Conservation (phyloP, 2,797 vertebrate species). For the Brachyrhaphis roseni region DNA sequence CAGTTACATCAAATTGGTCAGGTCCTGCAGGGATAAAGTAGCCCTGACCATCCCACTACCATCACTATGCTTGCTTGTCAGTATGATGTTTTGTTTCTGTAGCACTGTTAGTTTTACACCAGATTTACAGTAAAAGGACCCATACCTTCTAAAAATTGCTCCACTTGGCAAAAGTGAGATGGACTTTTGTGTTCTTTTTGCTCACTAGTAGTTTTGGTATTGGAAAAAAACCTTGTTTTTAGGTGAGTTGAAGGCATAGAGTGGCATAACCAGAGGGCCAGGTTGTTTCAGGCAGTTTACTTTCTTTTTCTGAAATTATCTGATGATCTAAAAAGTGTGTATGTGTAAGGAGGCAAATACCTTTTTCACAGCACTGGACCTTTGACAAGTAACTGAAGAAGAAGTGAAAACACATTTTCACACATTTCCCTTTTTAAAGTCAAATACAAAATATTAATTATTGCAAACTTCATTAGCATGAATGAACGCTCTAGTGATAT, state of each 20-base stretch:
- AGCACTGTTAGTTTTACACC: not conserved
- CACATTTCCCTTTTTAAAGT: constrained; percentile 34
- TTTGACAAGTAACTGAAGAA: constrained; percentile 26
- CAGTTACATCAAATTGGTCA: not conserved
- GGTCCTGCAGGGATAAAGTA: not conserved
- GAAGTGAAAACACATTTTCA: constrained; percentile 18
- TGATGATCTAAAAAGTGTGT: not conserved
- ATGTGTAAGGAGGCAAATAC: not conserved
- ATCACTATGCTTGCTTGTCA: not conserved
- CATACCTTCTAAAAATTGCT: not conserved
- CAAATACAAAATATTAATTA: constrained; percentile 60
- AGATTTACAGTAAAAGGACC: not conserved
- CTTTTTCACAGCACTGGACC: not conserved
- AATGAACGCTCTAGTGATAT: constrained; percentile 63
- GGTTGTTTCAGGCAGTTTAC: not conserved
- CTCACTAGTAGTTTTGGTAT: not conserved
- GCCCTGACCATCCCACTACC: not conserved
- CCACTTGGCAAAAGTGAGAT: not conserved
- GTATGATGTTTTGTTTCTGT: not conserved
- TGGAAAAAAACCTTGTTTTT: not conserved
- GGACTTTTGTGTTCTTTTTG: not conserved
- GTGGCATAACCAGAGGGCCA: not conserved
- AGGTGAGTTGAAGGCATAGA: not conserved
- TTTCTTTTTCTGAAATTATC: not conserved
- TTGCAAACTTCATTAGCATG: constrained; percentile 61